phyloP scores from a whole-genome alignment of 2,113 vertebrate species.

The Anarrhichthys ocellatus region DNA sequence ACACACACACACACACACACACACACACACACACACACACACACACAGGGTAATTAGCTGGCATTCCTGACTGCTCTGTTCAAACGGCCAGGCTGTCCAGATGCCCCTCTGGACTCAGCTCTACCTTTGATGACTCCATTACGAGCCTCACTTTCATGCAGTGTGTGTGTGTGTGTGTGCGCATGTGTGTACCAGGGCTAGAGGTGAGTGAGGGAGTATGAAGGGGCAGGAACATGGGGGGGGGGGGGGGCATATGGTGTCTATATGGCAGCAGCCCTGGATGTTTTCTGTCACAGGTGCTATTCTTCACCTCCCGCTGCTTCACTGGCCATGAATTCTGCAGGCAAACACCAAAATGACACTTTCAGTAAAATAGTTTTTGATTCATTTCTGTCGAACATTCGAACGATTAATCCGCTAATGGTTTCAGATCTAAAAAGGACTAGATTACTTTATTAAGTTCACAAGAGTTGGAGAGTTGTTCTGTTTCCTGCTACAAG shows the following conservation, averaged over 20 bases:
- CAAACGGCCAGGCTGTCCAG: constrained; percentile 70
- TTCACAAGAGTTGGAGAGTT: not conserved
- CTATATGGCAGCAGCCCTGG: constrained; percentile 72
- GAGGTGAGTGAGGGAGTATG: too few relatives aligned
- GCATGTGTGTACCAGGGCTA: too few relatives aligned
- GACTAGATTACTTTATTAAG: not conserved
- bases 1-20: too few relatives aligned
- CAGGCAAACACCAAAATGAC: constrained; percentile 49
- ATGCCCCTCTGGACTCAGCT: constrained; percentile 70
- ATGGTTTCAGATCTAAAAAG: not conserved
- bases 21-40: constrained; percentile 33
- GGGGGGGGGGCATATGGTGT: constrained; percentile 62
- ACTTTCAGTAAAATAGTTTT: constrained; percentile 42
- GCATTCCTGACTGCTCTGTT: constrained; percentile 73
- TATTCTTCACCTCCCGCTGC: constrained; percentile 68
- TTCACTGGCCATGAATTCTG: constrained; percentile 74
- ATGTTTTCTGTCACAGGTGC: constrained; percentile 83
- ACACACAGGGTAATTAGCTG: constrained; percentile 64
- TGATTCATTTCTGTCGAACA: not conserved
- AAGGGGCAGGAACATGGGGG: too few relatives aligned
- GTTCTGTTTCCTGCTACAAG: constrained; percentile 9
- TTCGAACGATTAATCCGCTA: not conserved
- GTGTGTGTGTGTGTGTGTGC: constrained; percentile 36
- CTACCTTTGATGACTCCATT: constrained; percentile 81
- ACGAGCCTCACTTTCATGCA: constrained; percentile 72